phyloP scores from a whole-genome alignment of 2,888 invertebrate genomes.

The Mesodorylaimus sp. region DNA sequence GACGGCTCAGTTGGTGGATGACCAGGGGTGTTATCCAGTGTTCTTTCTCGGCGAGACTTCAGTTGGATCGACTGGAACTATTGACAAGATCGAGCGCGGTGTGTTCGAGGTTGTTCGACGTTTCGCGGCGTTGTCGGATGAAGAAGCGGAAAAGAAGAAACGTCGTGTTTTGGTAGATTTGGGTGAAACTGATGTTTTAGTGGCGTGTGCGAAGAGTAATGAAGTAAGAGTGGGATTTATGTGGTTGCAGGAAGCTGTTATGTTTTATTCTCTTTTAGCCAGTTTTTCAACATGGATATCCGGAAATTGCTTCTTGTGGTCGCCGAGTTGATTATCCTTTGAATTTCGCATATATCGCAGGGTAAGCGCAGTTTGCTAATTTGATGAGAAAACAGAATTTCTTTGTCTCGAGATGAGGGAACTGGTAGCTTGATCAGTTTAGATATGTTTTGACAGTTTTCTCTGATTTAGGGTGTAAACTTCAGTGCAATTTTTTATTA shows the following conservation, averaged over 20 bases:
- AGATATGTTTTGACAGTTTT: too few species aligned
- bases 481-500: too few species aligned
- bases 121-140: too few species aligned
- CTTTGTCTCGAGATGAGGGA: too few species aligned
- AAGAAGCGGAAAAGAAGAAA: conserved; percentile 10
- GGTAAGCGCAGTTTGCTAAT: conserved; percentile 37
- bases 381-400: too few species aligned
- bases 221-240: conserved; percentile 13
- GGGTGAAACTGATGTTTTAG: conserved; percentile 26
- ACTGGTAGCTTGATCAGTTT: too few species aligned
- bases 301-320: conserved; percentile 48
- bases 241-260: neutral
- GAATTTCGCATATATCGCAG: conserved; percentile 45
- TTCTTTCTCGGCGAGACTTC: neutral
- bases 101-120: conserved; percentile 2
- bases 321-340: conserved; percentile 39
- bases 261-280: conserved; percentile 31
- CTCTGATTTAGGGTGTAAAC: too few species aligned
- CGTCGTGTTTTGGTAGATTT: conserved; percentile 16
- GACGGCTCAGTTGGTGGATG: neutral
- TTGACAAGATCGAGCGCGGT: conserved; percentile 9
- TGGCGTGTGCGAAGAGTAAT: conserved; percentile 14
- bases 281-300: conserved; percentile 42
- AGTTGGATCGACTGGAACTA: conserved; percentile 4
- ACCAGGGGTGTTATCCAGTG: neutral